Conservation (phyloP, 2,888 invertebrate genomes). For the Sphaerophoria rueppellii region DNA sequence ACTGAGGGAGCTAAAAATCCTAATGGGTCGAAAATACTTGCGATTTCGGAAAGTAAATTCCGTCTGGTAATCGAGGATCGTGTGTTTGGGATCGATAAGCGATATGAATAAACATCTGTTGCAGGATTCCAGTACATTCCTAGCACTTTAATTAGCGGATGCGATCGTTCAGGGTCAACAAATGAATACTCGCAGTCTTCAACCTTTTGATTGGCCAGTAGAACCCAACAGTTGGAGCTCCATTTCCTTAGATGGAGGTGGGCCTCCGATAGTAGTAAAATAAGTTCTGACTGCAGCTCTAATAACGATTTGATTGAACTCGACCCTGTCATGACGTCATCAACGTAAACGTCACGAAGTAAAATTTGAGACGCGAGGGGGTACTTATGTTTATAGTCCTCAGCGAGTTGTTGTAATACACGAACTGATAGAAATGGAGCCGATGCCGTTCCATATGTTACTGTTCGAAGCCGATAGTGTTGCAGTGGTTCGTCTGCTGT, state of each 20-base stretch:
- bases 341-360: not conserved
- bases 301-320: not conserved
- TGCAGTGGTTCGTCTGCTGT: constrained; percentile 1
- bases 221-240: constrained; percentile 41
- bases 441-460: constrained; percentile 37
- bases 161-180: not conserved
- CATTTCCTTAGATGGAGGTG: constrained; percentile 26
- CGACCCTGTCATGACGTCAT: constrained; percentile 8
- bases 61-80: not conserved
- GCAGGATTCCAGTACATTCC: constrained; percentile 23
- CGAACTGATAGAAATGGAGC: constrained; percentile 32
- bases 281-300: constrained; percentile 17
- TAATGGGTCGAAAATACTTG: not conserved
- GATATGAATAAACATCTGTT: constrained; percentile 5
- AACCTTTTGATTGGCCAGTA: not conserved
- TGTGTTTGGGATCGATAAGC: not conserved
- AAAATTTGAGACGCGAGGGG: not conserved
- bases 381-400: constrained; percentile 6
- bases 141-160: constrained; percentile 6
- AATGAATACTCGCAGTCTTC: constrained; percentile 32
- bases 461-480: constrained; percentile 27
- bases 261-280: constrained; percentile 1
- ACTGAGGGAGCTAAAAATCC: not conserved
- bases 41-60: not conserved
- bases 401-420: constrained; percentile 26